These are phyloP conservation scores for Apteryx mantelli DNA, from an alignment of 2,113 vertebrate genomes.

Conservation along the genomic window DNA sequence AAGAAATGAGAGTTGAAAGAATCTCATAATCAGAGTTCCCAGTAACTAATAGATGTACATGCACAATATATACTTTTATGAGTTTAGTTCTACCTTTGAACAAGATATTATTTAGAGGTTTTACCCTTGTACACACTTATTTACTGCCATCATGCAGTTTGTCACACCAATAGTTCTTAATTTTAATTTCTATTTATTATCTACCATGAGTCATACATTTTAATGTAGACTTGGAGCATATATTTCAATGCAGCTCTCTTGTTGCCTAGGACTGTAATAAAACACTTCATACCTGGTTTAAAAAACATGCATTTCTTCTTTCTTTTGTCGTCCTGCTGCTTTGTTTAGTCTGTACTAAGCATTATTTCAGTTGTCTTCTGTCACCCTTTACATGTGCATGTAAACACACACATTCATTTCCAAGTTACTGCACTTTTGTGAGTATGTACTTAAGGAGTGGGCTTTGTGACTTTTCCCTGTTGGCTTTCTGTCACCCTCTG, in stretches of 20 bases:
- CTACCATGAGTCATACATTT: neutral
- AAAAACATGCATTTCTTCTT: neutral
- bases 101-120: neutral
- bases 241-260: neutral
- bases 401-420: neutral
- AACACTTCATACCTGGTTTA: neutral
- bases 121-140: neutral
- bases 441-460: neutral
- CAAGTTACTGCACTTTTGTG: neutral
- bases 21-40: neutral
- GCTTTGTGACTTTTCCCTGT: neutral
- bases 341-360: neutral
- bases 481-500: neutral
- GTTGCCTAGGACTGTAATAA: neutral
- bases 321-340: neutral
- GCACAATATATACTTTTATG: neutral
- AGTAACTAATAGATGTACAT: neutral
- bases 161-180: neutral
- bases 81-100: neutral
- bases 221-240: neutral
- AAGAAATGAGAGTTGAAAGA: neutral
- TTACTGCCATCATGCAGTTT: neutral
- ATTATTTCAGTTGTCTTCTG: neutral
- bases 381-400: neutral
- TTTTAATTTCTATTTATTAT: neutral